Conservation (phyloP, 2,797 vertebrate genomes). For the Luscinia luscinia region DNA sequence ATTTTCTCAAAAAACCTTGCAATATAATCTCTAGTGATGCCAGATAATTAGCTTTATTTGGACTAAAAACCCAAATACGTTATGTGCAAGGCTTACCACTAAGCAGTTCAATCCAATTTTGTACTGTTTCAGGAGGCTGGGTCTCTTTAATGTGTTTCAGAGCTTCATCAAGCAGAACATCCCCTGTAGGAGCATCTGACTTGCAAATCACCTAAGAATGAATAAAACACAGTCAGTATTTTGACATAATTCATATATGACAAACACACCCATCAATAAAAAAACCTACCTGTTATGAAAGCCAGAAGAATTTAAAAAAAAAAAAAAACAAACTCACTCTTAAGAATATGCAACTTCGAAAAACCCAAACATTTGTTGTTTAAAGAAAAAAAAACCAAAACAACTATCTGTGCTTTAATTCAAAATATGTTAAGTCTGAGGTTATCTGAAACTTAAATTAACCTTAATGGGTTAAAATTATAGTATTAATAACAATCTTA, state of each 20-base stretch:
- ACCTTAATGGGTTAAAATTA: neutral
- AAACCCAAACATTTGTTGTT: neutral
- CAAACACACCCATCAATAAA: neutral
- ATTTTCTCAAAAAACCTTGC: neutral
- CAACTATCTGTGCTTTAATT: neutral
- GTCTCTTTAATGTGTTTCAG: constrained; percentile 97
- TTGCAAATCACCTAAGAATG: constrained; percentile 91
- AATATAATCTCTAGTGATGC: neutral
- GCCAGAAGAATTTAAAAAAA: rapidly evolving
- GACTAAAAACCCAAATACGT: neutral
- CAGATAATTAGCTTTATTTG: neutral
- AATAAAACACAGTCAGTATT: neutral
- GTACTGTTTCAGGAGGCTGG: constrained; percentile 94
- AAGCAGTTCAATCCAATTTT: constrained; percentile 97
- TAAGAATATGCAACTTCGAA: neutral
- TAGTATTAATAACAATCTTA: neutral
- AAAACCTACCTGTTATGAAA: neutral
- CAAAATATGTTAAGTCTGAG: neutral
- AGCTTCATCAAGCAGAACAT: constrained; percentile 95
- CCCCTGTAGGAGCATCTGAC: constrained; percentile 94
- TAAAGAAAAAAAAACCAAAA: neutral
- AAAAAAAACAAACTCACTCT: neutral
- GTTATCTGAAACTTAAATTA: neutral
- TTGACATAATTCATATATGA: neutral
- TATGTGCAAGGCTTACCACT: constrained; percentile 85